phyloP scores from a whole-genome alignment of 1,140 invertebrate species.

The Berghia stephanieae region DNA sequence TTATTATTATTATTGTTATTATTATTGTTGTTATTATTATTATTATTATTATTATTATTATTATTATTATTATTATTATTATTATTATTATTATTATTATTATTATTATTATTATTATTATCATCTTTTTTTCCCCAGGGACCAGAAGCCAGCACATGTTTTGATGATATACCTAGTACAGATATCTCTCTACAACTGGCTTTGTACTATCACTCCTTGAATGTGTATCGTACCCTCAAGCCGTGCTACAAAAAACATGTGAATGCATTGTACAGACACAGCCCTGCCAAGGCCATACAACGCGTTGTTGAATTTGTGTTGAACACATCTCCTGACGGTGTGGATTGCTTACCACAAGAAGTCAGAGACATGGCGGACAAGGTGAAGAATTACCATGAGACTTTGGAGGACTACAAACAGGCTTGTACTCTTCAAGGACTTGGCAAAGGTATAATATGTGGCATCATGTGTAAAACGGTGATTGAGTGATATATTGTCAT shows the following conservation, averaged over 20 bases:
- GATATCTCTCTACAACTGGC: constrained; percentile 61
- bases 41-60: too few species aligned
- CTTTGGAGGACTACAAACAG: constrained; percentile 66
- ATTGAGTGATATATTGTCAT: too few species aligned
- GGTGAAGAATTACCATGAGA: constrained; percentile 57
- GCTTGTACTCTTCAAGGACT: constrained; percentile 64
- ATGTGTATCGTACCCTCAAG: constrained; percentile 49
- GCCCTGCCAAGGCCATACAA: constrained; percentile 49
- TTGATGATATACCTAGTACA: constrained; percentile 57
- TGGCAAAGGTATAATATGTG: constrained; percentile 65
- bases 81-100: too few species aligned
- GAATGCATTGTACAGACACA: constrained; percentile 46
- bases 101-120: neutral
- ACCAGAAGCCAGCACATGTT: constrained; percentile 52
- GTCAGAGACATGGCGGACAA: constrained; percentile 44
- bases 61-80: too few species aligned
- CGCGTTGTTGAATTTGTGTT: constrained; percentile 46
- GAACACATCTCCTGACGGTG: constrained; percentile 38
- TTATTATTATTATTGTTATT: too few species aligned
- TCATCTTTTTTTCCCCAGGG: constrained; percentile 35
- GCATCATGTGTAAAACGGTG: too few species aligned
- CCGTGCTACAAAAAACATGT: constrained; percentile 37
- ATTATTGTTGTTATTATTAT: too few species aligned
- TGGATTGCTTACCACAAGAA: constrained; percentile 46
- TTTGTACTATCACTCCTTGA: constrained; percentile 63